A percentile compares a stretch with the other conserved stretches of the same genome.
Evolutionary conservation across 1,140 invertebrate species (phyloP).

Genomic region (Cecropterus lyciades): DNA sequence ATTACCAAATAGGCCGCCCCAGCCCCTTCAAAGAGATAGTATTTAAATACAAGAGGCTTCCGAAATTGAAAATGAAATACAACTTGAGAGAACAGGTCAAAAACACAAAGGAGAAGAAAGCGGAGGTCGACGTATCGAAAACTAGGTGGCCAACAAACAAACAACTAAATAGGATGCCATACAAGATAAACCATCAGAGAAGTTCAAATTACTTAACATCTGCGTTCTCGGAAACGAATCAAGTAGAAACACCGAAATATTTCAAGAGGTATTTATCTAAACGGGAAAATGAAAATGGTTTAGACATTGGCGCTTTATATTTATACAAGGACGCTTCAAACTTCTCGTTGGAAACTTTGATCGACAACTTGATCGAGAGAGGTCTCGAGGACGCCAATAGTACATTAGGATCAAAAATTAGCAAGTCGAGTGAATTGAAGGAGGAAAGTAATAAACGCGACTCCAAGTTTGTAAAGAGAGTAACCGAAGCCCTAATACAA

Average conservation of each 20-base stretch:
- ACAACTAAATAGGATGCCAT: conserved; percentile 39
- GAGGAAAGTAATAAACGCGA: conserved; percentile 17
- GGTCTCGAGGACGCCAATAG: conserved; percentile 23
- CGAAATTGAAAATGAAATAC: conserved; percentile 66
- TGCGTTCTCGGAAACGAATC: conserved; percentile 40
- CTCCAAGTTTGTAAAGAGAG: conserved; percentile 2
- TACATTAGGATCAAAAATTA: conserved; percentile 19
- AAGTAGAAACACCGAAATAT: conserved; percentile 46
- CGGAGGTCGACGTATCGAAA: conserved; percentile 58
- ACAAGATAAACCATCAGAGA: conserved; percentile 31
- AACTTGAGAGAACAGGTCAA: conserved; percentile 68
- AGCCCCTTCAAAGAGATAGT: conserved; percentile 60
- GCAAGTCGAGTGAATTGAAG: conserved; percentile 4
- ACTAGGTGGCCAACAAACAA: conserved; percentile 65
- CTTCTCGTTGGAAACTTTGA: conserved; percentile 32
- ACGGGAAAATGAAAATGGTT: conserved; percentile 40
- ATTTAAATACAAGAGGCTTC: conserved; percentile 62
- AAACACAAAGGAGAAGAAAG: conserved; percentile 54
- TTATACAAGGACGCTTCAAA: conserved; percentile 33
- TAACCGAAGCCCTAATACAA: conserved; percentile 1
- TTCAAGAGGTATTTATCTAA: conserved; percentile 58
- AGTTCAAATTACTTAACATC: conserved; percentile 36
- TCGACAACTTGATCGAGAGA: conserved; percentile 26
- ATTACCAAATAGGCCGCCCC: conserved; percentile 23
- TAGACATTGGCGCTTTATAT: conserved; percentile 16